A percentile compares a stretch with the other conserved stretches of the same genome.
Evolutionary conservation across 2,888 invertebrate species (phyloP).

Genomic region (Choristoneura rosaceana): DNA sequence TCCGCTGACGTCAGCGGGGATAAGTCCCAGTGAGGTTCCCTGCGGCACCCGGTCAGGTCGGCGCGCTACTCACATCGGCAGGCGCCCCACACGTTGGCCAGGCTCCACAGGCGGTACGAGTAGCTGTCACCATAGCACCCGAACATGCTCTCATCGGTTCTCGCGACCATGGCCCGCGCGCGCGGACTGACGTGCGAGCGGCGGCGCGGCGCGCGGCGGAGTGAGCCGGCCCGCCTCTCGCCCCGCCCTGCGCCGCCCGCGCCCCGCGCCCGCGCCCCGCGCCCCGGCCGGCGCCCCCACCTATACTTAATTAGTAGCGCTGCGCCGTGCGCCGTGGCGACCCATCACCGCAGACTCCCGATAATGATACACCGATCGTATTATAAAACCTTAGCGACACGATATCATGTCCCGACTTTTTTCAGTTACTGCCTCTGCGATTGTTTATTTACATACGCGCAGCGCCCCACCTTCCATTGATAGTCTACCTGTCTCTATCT

Average conservation of each 20-base stretch:
- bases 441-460: conserved; percentile 66
- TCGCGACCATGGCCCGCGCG: conserved; percentile 92
- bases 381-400: conserved; percentile 53
- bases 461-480: conserved; percentile 70
- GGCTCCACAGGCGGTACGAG: conserved; percentile 91
- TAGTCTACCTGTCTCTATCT: conserved; percentile 75
- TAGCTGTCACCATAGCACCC: conserved; percentile 90
- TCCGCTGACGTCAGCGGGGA: conserved; percentile 69
- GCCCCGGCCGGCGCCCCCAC: conserved; percentile 62
- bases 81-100: conserved; percentile 91
- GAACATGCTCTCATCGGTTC: conserved; percentile 91
- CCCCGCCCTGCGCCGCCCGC: conserved; percentile 55
- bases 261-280: conserved; percentile 52
- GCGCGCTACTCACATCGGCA: conserved; percentile 89
- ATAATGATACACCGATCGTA: conserved; percentile 48
- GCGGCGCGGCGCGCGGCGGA: conserved; percentile 82
- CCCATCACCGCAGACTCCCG: conserved; percentile 44
- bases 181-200: conserved; percentile 73
- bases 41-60: conserved; percentile 54
- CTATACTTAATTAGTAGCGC: conserved; percentile 79
- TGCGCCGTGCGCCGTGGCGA: conserved; percentile 52
- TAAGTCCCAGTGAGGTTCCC: conserved; percentile 58
- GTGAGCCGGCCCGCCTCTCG: conserved; percentile 72
- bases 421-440: conserved; percentile 22
- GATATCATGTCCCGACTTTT: conserved; percentile 40